These are phyloP conservation scores for Pelecanoides urinatrix DNA, from an alignment of 2,113 vertebrate species.

Conservation along the genomic window DNA sequence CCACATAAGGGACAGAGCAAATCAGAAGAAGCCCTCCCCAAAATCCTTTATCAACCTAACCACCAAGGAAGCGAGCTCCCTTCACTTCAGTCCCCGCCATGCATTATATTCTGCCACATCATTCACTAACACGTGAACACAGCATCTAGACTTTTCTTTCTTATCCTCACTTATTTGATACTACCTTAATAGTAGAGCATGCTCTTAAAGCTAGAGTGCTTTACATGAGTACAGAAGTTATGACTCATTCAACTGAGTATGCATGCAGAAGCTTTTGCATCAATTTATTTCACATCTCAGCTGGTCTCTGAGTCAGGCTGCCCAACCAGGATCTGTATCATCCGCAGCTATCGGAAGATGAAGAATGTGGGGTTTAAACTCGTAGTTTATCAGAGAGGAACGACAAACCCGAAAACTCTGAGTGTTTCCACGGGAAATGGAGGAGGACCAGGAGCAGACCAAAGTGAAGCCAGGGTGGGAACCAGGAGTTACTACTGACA, in stretches of 20 bases:
- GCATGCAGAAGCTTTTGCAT: neutral
- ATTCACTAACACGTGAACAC: fast-evolving
- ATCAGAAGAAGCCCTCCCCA: neutral
- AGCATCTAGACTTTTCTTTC: neutral
- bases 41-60: too few relatives aligned
- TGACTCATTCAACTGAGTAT: neutral
- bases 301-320: neutral
- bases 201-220: neutral
- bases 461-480: neutral
- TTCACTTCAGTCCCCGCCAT: fast-evolving
- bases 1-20: neutral
- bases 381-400: neutral
- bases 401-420: neutral
- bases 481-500: neutral
- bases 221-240: neutral
- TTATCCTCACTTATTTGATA: neutral
- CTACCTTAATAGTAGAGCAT: neutral
- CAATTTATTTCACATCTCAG: neutral
- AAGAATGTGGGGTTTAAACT: neutral
- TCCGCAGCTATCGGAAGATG: neutral
- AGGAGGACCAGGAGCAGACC: neutral
- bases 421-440: neutral
- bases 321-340: neutral
- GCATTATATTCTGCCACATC: neutral
- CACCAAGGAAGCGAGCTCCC: fast-evolving